A percentile compares a stretch with the other conserved stretches of the same genome.
These are phyloP conservation scores for Rousettus leschenaultii DNA, from an alignment of 2,113 vertebrate genomes.

Conservation along the genomic window DNA sequence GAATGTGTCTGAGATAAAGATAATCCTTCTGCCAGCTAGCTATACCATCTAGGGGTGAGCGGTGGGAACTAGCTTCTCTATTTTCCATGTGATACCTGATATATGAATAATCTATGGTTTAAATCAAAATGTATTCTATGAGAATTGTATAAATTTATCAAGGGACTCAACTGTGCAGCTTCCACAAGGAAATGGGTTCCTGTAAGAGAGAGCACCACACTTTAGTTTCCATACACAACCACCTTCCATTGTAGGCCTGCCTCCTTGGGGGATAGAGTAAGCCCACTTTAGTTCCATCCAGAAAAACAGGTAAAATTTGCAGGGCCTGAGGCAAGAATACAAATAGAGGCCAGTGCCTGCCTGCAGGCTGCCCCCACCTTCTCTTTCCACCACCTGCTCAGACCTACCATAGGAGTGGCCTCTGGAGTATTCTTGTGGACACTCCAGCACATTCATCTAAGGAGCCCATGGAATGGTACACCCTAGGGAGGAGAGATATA, in stretches of 20 bases:
- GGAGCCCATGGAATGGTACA: not conserved
- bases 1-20: not conserved
- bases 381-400: not conserved
- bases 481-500: not conserved
- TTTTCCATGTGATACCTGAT: not conserved
- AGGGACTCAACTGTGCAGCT: not conserved
- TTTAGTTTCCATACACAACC: not conserved
- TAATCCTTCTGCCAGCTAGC: not conserved
- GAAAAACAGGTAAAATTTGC: not conserved
- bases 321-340: not conserved
- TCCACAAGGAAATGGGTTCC: not conserved
- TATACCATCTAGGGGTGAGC: not conserved
- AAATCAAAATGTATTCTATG: conserved; percentile 9
- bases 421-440: not conserved
- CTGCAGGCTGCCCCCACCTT: not conserved
- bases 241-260: not conserved
- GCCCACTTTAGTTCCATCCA: not conserved
- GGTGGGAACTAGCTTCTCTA: not conserved
- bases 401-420: too few relatives aligned
- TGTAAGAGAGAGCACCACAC: not conserved
- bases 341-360: not conserved
- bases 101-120: not conserved
- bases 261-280: not conserved
- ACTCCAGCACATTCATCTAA: not conserved
- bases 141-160: not conserved